Evolutionary conservation across 2,888 invertebrate species (phyloP).

Genomic region (Synergus japonicus): DNA sequence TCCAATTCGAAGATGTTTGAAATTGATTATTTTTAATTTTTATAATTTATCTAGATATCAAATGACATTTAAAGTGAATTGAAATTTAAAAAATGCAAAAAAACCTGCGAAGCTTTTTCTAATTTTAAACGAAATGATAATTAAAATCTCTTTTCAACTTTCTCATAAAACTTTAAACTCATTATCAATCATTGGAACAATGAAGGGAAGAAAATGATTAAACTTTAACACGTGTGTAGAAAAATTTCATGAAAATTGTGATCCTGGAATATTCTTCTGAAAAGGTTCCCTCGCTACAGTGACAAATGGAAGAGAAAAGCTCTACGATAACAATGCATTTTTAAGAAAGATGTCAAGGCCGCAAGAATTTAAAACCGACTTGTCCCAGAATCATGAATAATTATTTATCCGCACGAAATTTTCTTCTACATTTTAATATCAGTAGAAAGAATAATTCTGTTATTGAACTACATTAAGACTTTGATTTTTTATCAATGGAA

Average conservation of each 20-base stretch:
- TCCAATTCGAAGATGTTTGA: too few relatives aligned
- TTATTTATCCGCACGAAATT: slow-evolving; percentile 21
- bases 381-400: slow-evolving; percentile 31
- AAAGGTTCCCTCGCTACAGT: slow-evolving; percentile 8
- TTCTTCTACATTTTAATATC: background rate
- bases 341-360: slow-evolving; percentile 37
- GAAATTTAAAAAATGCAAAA: background rate
- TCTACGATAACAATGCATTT: slow-evolving; percentile 35
- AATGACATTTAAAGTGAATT: background rate
- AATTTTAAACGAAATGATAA: background rate
- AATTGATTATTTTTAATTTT: too few relatives aligned
- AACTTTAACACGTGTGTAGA: background rate
- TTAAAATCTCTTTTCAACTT: background rate
- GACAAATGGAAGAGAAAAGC: slow-evolving; percentile 26
- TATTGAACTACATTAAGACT: background rate
- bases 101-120: background rate
- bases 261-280: slow-evolving; percentile 2
- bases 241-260: background rate
- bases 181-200: background rate
- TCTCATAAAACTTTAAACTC: background rate
- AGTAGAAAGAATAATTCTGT: slow-evolving; percentile 1
- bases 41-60: background rate
- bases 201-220: background rate
- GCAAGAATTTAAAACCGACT: slow-evolving; percentile 12
- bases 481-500: background rate